phyloP scores from a whole-genome alignment of 2,113 vertebrate species.

The Bos taurus region ARS-UCD2.0 NC_037345.1:18982001-18982500 shows the following conservation, averaged over 20 bases:
- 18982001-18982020: background rate
- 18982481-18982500: background rate
- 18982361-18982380: background rate
- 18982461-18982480: background rate
- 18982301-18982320: background rate
- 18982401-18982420: background rate
- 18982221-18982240: too few species aligned
- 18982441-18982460: background rate
- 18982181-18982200: background rate
- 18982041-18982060: background rate
- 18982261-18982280: background rate
- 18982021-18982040: background rate
- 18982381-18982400: accelerated
- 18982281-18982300: background rate
- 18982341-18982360: background rate
- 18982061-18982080: background rate
- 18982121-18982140: background rate
- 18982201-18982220: background rate
- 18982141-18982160: background rate
- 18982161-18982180: background rate
- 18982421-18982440: background rate
- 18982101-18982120: background rate
- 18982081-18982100: background rate
- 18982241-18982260: background rate
- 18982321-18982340: background rate